phyloP scores from a whole-genome alignment of 64 coral and sea anemone genomes.

The Montipora capricornis region DNA sequence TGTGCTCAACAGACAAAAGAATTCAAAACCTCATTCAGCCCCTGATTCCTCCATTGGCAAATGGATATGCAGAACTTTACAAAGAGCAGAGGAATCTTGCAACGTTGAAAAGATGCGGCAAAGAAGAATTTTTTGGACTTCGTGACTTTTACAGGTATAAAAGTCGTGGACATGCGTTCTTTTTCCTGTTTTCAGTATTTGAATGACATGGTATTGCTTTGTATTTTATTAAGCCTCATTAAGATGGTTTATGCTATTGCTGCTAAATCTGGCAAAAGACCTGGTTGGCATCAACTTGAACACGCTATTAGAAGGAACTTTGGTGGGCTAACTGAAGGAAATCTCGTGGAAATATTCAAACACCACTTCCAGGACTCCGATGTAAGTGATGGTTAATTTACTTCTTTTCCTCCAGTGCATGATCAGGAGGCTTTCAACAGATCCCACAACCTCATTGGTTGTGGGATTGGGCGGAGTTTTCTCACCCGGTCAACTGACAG shows the following conservation, averaged over 20 bases:
- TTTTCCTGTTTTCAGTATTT: too few relatives aligned
- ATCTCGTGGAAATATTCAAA: constrained; percentile 70
- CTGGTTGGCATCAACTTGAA: constrained; percentile 65
- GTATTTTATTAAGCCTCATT: constrained; percentile 54
- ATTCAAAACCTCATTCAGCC: constrained; percentile 32
- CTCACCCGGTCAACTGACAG: too few relatives aligned
- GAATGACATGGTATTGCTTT: too few relatives aligned
- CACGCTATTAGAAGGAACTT: constrained; percentile 89
- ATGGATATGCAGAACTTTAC: constrained; percentile 27
- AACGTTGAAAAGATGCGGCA: constrained; percentile 1
- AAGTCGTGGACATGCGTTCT: too few relatives aligned
- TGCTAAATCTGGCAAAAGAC: background rate
- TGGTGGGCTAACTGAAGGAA: constrained; percentile 79
- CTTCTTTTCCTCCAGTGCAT: too few relatives aligned
- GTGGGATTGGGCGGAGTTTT: too few relatives aligned
- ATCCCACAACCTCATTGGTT: too few relatives aligned
- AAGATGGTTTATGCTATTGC: constrained; percentile 95
- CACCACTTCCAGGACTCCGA: background rate
- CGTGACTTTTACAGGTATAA: constrained; percentile 66
- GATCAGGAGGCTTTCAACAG: too few relatives aligned
- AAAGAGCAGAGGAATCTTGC: constrained; percentile 8
- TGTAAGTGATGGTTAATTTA: background rate
- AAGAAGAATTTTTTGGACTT: constrained; percentile 66
- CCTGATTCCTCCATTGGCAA: constrained; percentile 19
- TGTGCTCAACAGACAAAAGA: constrained; percentile 29